phyloP scores from a whole-genome alignment of 2,888 invertebrate species.

The Rapana venosa region DNA sequence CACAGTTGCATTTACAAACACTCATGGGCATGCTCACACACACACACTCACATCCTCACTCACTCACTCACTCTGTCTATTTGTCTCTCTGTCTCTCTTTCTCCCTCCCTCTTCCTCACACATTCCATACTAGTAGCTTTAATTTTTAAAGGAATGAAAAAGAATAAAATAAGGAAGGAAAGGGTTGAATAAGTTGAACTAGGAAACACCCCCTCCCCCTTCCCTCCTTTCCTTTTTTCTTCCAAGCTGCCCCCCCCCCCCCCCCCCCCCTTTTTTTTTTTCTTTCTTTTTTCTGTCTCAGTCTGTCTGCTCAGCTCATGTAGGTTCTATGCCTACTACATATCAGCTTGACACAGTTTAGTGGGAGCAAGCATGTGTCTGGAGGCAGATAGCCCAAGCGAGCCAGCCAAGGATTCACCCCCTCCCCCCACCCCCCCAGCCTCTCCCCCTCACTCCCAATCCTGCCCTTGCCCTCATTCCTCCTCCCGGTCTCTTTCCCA shows the following conservation, averaged over 20 bases:
- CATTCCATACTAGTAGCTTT: not conserved
- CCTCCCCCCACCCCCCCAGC: not conserved
- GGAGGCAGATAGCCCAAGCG: not conserved
- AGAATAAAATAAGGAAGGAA: constrained; percentile 89
- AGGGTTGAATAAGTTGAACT: constrained; percentile 76
- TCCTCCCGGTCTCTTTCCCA: not conserved
- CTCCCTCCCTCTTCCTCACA: not conserved
- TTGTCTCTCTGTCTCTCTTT: not conserved
- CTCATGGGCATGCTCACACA: not conserved
- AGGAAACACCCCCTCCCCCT: too few species aligned
- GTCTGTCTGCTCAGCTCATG: not conserved
- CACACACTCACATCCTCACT: not conserved
- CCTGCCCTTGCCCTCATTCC: not conserved
- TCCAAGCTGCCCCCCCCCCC: not conserved
- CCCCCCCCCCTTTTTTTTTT: not conserved
- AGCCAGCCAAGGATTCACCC: not conserved
- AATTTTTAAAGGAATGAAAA: constrained; percentile 82
- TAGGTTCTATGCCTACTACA: constrained; percentile 8
- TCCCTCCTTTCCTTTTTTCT: too few species aligned
- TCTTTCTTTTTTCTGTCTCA: not conserved
- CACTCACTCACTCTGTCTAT: not conserved
- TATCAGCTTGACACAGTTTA: constrained; percentile 36
- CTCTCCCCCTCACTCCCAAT: not conserved
- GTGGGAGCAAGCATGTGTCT: constrained; percentile 35
- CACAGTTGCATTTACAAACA: too few species aligned